Evolutionary conservation across 1,140 invertebrate species (phyloP).

Genomic region (Drosophila jambulina): DNA sequence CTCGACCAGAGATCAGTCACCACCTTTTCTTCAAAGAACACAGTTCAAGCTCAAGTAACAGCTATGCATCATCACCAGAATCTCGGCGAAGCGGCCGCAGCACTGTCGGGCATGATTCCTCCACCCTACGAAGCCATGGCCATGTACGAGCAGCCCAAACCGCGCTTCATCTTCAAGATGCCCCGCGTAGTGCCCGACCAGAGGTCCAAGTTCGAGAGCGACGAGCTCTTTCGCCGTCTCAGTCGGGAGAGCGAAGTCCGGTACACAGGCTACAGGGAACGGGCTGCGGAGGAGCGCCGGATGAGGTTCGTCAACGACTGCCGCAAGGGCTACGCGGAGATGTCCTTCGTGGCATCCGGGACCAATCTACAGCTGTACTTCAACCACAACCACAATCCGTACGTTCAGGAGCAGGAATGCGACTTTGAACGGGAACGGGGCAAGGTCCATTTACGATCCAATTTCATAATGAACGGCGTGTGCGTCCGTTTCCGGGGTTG

Average conservation of each 20-base stretch:
- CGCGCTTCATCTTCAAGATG: slow-evolving; percentile 96
- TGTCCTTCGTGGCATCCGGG: slow-evolving; percentile 96
- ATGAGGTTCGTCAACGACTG: slow-evolving; percentile 96
- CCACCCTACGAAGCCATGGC: slow-evolving; percentile 62
- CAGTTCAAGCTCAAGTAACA: background rate
- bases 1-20: slow-evolving; percentile 13
- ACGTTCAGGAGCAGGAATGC: slow-evolving; percentile 91
- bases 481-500: slow-evolving; percentile 98
- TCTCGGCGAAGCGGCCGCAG: slow-evolving; percentile 41
- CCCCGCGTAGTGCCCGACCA: slow-evolving; percentile 98
- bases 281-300: slow-evolving; percentile 95
- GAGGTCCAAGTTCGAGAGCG: slow-evolving; percentile 97
- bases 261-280: slow-evolving; percentile 96
- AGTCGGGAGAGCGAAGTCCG: slow-evolving; percentile 97
- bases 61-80: slow-evolving; percentile 74
- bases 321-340: slow-evolving; percentile 96
- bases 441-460: slow-evolving; percentile 97
- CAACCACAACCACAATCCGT: slow-evolving; percentile 88
- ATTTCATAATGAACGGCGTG: slow-evolving; percentile 98
- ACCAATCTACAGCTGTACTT: slow-evolving; percentile 97
- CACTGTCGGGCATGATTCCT: slow-evolving; percentile 54
- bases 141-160: slow-evolving; percentile 94
- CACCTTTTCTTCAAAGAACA: background rate
- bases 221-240: slow-evolving; percentile 96
- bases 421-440: slow-evolving; percentile 98